Evolutionary conservation across 2,113 vertebrate genomes (phyloP).

Genomic region (Macaca fascicularis): T2T-MFA8v1.1 NC_088392.1:56186501-56187000

Average conservation of each 20-base stretch:
- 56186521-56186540: neutral
- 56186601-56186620: neutral
- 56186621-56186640: neutral
- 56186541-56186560: neutral
- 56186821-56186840: neutral
- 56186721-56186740: neutral
- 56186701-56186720: neutral
- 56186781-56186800: neutral
- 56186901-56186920: neutral
- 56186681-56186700: neutral
- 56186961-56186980: neutral
- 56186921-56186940: neutral
- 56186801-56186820: neutral
- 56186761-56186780: neutral
- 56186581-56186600: neutral
- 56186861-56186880: neutral
- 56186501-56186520: neutral
- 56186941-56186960: neutral
- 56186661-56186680: neutral
- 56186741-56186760: neutral
- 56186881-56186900: neutral
- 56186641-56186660: neutral
- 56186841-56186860: neutral
- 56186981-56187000: neutral
- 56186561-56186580: neutral